These are phyloP conservation scores for Alosa alosa DNA, from an alignment of 2,113 vertebrate genomes.

Conservation along the genomic window DNA sequence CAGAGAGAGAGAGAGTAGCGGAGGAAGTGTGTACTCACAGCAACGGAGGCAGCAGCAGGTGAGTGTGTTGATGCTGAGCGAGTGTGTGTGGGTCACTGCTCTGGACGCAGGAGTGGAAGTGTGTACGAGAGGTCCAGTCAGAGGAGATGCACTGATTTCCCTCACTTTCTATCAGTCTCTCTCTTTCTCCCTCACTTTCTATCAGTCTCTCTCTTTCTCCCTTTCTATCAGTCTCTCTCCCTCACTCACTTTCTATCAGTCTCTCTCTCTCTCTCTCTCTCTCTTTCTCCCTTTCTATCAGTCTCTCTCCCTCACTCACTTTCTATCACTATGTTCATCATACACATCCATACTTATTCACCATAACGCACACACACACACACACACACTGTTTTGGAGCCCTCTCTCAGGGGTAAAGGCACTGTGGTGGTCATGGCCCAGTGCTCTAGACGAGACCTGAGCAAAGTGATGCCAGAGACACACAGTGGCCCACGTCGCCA, in stretches of 20 bases:
- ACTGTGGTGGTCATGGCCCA: slow-evolving; percentile 43
- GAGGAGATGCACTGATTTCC: not conserved
- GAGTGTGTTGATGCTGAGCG: not conserved
- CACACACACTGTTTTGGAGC: not conserved
- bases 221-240: not conserved
- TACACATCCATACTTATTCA: not conserved
- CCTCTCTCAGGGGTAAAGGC: slow-evolving; percentile 16
- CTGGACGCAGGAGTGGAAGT: not conserved
- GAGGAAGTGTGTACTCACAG: too few species aligned
- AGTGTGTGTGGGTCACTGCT: not conserved
- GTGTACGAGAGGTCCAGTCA: not conserved
- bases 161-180: not conserved
- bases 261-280: slow-evolving; percentile 16
- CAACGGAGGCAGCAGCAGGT: too few species aligned
- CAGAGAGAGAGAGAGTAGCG: too few species aligned
- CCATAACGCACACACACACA: not conserved
- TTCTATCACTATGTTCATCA: not conserved
- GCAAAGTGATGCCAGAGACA: slow-evolving; percentile 41
- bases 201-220: not conserved
- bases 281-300: not conserved
- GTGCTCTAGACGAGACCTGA: slow-evolving; percentile 48
- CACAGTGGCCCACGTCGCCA: slow-evolving; percentile 39
- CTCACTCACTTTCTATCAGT: not conserved
- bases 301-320: not conserved
- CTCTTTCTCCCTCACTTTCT: not conserved